Conservation (phyloP, 2,113 vertebrate species). For the Phyllopteryx taeniolatus region DNA sequence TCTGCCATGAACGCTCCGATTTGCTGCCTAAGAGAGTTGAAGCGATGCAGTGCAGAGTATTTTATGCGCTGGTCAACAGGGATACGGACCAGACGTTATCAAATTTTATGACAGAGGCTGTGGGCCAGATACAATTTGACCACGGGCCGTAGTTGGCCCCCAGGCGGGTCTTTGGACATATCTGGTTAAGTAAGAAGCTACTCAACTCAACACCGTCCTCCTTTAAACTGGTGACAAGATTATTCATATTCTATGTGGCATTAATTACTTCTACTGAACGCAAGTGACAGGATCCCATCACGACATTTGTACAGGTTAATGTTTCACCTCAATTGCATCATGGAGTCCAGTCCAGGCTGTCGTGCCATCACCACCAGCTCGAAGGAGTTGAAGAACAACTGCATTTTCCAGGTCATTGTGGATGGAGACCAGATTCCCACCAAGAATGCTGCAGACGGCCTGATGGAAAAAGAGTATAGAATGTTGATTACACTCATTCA, state of each 20-base stretch:
- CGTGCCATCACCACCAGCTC: fast-evolving
- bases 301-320: background rate
- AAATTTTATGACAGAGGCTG: no score
- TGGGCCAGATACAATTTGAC: no score
- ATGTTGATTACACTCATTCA: background rate
- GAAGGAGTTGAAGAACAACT: background rate
- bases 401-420: background rate
- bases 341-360: background rate
- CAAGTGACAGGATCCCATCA: background rate
- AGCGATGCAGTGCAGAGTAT: no score
- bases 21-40: no score
- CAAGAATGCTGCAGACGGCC: background rate
- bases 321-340: background rate
- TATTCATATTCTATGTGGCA: background rate
- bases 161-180: no score
- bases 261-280: background rate
- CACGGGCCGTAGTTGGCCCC: no score
- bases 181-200: background rate
- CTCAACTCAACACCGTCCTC: background rate
- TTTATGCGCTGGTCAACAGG: no score
- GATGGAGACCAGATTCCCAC: background rate
- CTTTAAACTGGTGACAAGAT: background rate
- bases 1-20: no score
- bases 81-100: no score
- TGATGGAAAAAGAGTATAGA: background rate